phyloP scores from a whole-genome alignment of 1,140 invertebrate genomes.

The Heterodera schachtii region DNA sequence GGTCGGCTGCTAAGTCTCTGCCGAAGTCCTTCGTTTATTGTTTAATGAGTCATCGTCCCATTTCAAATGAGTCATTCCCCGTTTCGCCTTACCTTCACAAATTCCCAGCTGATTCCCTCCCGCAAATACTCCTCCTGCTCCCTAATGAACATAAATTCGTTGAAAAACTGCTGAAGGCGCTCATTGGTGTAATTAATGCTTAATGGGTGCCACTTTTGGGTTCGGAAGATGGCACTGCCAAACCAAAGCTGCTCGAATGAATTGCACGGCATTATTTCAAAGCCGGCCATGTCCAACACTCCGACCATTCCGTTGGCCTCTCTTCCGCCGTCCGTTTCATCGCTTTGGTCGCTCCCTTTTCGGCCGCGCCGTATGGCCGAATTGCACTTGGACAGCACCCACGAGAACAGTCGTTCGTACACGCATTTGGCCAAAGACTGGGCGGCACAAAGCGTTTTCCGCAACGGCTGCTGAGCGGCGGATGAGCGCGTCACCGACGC shows the following conservation, averaged over 20 bases:
- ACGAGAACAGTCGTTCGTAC: conserved; percentile 60
- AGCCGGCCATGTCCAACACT: conserved; percentile 99
- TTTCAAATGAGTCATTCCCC: no score
- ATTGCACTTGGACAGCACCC: conserved; percentile 60
- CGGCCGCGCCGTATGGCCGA: conserved; percentile 43
- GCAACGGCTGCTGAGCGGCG: conserved; percentile 19
- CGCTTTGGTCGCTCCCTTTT: not conserved
- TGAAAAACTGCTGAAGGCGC: conserved; percentile 98
- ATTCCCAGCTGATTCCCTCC: conserved; percentile 76
- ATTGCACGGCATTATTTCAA: conserved; percentile 91
- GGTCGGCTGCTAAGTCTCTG: conserved; percentile 93
- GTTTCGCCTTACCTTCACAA: not conserved
- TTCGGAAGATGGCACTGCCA: not conserved
- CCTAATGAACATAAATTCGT: conserved; percentile 99
- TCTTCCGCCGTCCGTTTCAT: not conserved
- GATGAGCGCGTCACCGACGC: conserved; percentile 26
- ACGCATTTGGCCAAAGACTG: conserved; percentile 66
- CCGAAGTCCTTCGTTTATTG: conserved; percentile 84
- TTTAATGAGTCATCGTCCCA: no score
- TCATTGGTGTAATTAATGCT: conserved; percentile 96
- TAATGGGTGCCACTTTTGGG: conserved; percentile 19
- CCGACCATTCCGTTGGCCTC: conserved; percentile 69
- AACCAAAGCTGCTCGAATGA: conserved; percentile 67
- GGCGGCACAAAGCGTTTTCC: conserved; percentile 67
- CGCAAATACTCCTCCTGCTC: conserved; percentile 95